Conservation (phyloP, 2,113 vertebrate species). For the Girardinichthys multiradiatus region DNA sequence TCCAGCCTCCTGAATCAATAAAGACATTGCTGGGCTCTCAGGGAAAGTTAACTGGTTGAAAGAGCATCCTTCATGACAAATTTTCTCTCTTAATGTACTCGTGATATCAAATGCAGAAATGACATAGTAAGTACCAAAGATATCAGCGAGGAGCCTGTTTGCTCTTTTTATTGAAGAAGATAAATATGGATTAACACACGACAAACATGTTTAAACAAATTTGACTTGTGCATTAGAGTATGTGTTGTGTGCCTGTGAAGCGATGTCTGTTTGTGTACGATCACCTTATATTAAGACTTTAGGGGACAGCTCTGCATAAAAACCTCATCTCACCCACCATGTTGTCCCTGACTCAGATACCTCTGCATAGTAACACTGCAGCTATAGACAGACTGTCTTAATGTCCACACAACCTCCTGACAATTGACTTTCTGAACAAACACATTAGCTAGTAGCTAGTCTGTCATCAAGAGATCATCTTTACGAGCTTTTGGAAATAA, state of each 20-base stretch:
- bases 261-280: slow-evolving; percentile 23
- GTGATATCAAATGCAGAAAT: slow-evolving; percentile 10
- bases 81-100: slow-evolving; percentile 13
- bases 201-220: not conserved
- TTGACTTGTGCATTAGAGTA: not conserved
- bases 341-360: slow-evolving; percentile 32
- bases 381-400: slow-evolving; percentile 15
- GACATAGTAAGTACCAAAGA: slow-evolving; percentile 5
- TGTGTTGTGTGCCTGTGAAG: not conserved
- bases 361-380: slow-evolving; percentile 27
- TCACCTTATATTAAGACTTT: slow-evolving; percentile 19
- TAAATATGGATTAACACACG: not conserved
- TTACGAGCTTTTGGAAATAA: slow-evolving; percentile 34
- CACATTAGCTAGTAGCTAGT: slow-evolving; percentile 45
- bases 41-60: slow-evolving; percentile 26
- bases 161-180: slow-evolving; percentile 13
- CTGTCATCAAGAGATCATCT: slow-evolving; percentile 50
- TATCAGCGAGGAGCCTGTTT: slow-evolving; percentile 10
- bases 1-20: slow-evolving; percentile 54
- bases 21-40: slow-evolving; percentile 36
- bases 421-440: slow-evolving; percentile 56
- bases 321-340: slow-evolving; percentile 27
- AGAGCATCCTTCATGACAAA: slow-evolving; percentile 2
- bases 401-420: slow-evolving; percentile 35
- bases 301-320: slow-evolving; percentile 45